Conservation (phyloP, 2,797 vertebrate genomes). For the Eospalax fontanierii region DNA sequence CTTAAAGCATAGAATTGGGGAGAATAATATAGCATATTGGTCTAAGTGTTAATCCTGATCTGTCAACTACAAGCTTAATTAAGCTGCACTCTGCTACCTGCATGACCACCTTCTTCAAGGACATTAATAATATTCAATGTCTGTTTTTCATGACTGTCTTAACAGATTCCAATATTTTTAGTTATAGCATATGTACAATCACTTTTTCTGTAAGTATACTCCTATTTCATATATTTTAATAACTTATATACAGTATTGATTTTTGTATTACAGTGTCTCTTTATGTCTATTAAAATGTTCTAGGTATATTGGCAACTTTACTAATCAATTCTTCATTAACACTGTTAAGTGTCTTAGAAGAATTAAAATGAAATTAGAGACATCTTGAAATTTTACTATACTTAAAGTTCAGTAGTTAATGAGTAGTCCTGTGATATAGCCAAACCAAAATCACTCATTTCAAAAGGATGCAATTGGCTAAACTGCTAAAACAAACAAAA, state of each 20-base stretch:
- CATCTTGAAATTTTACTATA: neutral
- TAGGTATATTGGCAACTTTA: neutral
- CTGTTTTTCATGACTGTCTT: neutral
- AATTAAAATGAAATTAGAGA: neutral
- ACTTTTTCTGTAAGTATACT: too few species aligned
- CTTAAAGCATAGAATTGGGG: neutral
- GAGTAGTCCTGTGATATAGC: conserved; percentile 5
- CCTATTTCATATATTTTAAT: neutral
- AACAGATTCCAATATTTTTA: neutral
- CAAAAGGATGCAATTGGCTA: neutral
- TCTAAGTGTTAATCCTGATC: neutral
- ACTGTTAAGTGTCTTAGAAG: neutral
- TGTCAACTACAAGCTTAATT: neutral
- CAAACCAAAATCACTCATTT: neutral
- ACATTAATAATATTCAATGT: neutral
- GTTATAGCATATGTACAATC: neutral
- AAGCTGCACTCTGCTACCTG: neutral
- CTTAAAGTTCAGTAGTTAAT: neutral
- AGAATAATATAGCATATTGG: neutral
- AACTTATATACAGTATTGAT: neutral
- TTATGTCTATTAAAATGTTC: neutral
- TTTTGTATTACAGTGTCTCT: neutral
- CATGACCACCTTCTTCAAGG: neutral
- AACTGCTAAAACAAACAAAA: conserved; percentile 17
- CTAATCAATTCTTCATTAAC: neutral